A percentile compares a stretch with the other conserved stretches of the same genome.
Evolutionary conservation across 2,113 vertebrate genomes (phyloP).

Genomic region (Dromiciops gliroides): DNA sequence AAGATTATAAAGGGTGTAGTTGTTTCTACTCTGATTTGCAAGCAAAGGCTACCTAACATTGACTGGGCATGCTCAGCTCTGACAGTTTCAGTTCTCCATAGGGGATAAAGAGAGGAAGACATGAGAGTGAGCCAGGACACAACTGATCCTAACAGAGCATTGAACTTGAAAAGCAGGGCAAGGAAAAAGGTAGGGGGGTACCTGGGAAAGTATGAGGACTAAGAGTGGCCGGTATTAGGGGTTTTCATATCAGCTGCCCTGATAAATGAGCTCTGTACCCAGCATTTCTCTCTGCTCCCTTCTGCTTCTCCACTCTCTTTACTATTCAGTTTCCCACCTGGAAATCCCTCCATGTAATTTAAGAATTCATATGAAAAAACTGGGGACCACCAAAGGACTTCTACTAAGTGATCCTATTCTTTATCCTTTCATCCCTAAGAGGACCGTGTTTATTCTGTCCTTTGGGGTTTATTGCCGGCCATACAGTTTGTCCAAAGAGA

Average conservation of each 20-base stretch:
- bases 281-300: not conserved
- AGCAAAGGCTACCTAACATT: conserved; percentile 13
- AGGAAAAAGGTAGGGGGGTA: conserved; percentile 3
- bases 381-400: not conserved
- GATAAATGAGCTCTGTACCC: not conserved
- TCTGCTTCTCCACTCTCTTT: not conserved
- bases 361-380: not conserved
- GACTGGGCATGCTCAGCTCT: not conserved
- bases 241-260: not conserved
- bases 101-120: conserved; percentile 16
- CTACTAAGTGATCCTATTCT: not conserved
- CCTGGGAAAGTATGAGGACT: not conserved
- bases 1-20: not conserved
- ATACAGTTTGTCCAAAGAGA: not conserved
- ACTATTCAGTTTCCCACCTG: not conserved
- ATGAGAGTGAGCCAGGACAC: not conserved
- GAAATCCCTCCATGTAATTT: conserved; percentile 34
- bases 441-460: not conserved
- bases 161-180: conserved; percentile 22
- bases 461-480: conserved; percentile 6
- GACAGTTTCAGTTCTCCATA: conserved; percentile 13
- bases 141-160: not conserved
- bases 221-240: not conserved
- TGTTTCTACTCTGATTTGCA: conserved; percentile 33
- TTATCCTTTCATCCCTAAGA: conserved; percentile 24